Base-by-base conservation (phyloP, 2,113 vertebrate species). In the Nipponia nippon region DNA sequence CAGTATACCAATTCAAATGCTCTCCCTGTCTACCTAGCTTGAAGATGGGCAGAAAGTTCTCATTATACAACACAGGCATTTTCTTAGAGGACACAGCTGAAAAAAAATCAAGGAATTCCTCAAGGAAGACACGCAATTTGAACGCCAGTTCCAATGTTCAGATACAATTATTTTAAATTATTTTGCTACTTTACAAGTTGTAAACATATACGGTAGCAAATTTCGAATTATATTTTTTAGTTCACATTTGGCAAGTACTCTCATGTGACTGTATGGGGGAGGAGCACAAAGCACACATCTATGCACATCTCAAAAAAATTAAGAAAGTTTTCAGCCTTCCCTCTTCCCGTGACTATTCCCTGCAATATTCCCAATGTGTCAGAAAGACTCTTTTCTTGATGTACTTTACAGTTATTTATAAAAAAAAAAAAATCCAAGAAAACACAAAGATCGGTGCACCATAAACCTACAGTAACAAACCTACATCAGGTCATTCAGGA, bases 71-170 rank as follows among this genome's bases (percentile, higher is more conserved):
- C 50, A 87, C 4, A 55, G 32, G 6, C 29, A 22, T 52, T 62
- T 89, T 70, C 32, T 59, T 65, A 36, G 13, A 83, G 4, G 9
- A 56, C 32, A 52, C 17, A 75, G 3, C 7, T 27, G 44, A 50
- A 73, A 42, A 42, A 42, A 26, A 30, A 59, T 7, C 40, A 73
- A 83, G 55, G 4, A 79, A 86, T 50, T 61, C 7, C 32, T 70
- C 11, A 49, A 70, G 49, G 23, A 89, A 46, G 40, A 36, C 66
- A 34, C 1, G 2, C 12, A 76, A 42, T 71, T 80, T 42, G 62
- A 87, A 56, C 0, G 1, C 29, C 71, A 71, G 19, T 76, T 61
- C 26, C 22, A 80, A 30, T 12, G 4, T 42, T 42, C 0, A 1
- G 34, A 61, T 25, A 38, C 19, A 16, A 44, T 65, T 61, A 79